These are phyloP conservation scores for Malthinus flaveolus DNA, from an alignment of 2,888 invertebrate genomes.

Conservation along the genomic window DNA sequence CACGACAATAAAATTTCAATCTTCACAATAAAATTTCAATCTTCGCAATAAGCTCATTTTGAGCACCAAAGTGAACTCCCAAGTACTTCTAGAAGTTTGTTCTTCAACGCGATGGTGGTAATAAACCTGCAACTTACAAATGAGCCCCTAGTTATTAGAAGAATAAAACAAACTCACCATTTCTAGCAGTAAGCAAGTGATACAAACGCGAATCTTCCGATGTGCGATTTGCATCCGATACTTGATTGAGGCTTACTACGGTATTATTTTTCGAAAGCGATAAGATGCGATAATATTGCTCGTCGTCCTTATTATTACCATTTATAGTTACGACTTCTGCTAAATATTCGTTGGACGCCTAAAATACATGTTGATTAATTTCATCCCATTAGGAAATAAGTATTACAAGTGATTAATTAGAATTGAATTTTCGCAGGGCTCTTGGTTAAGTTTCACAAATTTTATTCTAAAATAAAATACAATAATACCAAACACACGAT, in stretches of 20 bases:
- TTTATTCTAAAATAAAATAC: too few species aligned
- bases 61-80: conserved; percentile 39
- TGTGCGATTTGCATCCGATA: conserved; percentile 27
- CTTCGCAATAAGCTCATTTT: conserved; percentile 37
- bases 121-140: conserved; percentile 39
- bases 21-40: conserved; percentile 39
- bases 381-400: background rate
- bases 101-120: conserved; percentile 47
- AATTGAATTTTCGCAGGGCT: too few species aligned
- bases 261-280: conserved; percentile 20
- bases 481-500: too few species aligned
- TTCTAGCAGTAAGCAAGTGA: conserved; percentile 48
- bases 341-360: conserved; percentile 29
- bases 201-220: conserved; percentile 47
- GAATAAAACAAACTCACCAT: conserved; percentile 40
- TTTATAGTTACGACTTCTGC: conserved; percentile 25
- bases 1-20: conserved; percentile 40
- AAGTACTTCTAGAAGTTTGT: conserved; percentile 18
- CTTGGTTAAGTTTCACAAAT: too few species aligned
- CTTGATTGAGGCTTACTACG: conserved; percentile 17
- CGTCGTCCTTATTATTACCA: conserved; percentile 21
- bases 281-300: conserved; percentile 38
- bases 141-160: background rate
- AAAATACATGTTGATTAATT: conserved; percentile 1
- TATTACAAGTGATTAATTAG: too few species aligned